Evolutionary conservation across 2,888 invertebrate genomes (phyloP).

Genomic region (Clostera curtula): DNA sequence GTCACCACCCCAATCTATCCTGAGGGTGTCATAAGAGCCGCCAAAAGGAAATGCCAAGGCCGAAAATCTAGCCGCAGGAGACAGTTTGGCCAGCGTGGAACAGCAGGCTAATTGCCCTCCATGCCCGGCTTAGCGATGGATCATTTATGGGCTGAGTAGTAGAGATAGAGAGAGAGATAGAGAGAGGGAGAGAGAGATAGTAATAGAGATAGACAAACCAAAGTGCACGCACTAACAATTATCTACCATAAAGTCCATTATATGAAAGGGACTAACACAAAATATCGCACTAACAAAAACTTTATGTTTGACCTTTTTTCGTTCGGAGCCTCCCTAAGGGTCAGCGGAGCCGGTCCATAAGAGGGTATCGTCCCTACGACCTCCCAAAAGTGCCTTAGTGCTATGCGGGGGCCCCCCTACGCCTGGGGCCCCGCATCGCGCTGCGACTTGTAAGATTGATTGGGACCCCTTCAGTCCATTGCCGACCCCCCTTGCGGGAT

Average conservation of each 20-base stretch:
- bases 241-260: conserved; percentile 18
- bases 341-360: conserved; percentile 61
- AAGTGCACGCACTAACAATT: conserved; percentile 16
- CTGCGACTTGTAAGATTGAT: conserved; percentile 75
- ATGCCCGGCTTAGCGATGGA: too few relatives aligned
- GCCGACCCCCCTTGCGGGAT: conserved; percentile 64
- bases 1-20: too few relatives aligned
- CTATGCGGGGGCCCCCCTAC: conserved; percentile 22
- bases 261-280: conserved; percentile 22
- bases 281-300: conserved; percentile 50
- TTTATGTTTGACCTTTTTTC: conserved; percentile 61
- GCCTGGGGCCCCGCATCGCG: conserved; percentile 34
- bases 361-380: conserved; percentile 70
- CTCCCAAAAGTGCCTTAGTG: conserved; percentile 48
- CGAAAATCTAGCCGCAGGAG: too few relatives aligned
- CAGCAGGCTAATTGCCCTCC: too few relatives aligned
- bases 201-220: conserved; percentile 5
- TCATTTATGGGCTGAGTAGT: too few relatives aligned
- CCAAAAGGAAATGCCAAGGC: too few relatives aligned
- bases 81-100: too few relatives aligned
- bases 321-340: conserved; percentile 51
- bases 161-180: too few relatives aligned
- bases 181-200: too few relatives aligned
- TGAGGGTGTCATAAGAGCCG: too few relatives aligned
- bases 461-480: conserved; percentile 76